Conservation (phyloP, 2,797 vertebrate species). For the Eulemur coronatus region DNA sequence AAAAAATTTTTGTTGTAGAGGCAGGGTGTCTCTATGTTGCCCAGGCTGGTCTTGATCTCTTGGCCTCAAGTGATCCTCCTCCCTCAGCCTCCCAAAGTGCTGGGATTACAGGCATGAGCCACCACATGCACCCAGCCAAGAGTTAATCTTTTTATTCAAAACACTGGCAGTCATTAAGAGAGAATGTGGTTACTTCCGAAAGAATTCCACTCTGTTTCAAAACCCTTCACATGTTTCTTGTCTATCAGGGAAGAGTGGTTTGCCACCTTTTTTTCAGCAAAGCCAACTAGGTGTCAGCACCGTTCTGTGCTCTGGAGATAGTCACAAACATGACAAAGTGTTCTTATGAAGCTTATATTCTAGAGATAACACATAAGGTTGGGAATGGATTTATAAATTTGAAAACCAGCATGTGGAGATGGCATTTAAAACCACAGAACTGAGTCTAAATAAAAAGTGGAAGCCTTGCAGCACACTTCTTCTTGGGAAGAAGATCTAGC, state of each 20-base stretch:
- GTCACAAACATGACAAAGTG: background rate
- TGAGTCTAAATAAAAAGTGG: background rate
- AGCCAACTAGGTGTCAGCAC: background rate
- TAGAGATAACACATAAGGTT: background rate
- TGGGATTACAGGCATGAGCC: background rate
- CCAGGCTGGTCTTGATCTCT: no score
- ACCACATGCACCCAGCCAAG: background rate
- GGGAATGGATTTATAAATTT: background rate
- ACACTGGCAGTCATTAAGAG: background rate
- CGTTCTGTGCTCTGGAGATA: background rate
- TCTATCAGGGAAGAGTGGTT: background rate
- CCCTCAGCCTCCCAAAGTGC: no score
- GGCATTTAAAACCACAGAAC: background rate
- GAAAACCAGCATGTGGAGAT: background rate
- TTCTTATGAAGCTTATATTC: background rate
- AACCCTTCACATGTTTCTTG: background rate
- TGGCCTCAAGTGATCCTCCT: no score
- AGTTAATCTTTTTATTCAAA: constrained; percentile 25
- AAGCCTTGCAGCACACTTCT: background rate
- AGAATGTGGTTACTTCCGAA: background rate
- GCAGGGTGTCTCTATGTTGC: no score
- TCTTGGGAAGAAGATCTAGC: background rate
- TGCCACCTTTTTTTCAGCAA: background rate
- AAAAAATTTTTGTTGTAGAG: no score
- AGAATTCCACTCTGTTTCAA: background rate